Base-by-base conservation (phyloP, 2,113 vertebrate species). In the Butorides virescens region DNA sequence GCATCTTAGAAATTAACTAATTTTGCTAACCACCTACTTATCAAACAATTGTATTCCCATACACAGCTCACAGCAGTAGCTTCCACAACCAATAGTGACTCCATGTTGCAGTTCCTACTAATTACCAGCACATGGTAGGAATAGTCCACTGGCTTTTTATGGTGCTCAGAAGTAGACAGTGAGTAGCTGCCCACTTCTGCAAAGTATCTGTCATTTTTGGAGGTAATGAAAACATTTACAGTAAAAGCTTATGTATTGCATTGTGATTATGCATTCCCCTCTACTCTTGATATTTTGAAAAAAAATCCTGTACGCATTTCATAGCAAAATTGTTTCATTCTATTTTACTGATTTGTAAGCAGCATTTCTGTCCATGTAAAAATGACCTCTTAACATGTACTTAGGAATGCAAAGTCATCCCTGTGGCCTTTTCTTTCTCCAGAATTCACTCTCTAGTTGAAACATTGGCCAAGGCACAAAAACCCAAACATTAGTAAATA, bases 401-500 rank as follows among this genome's bases (percentile, higher is more conserved):
- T 88, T 89, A 44, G 74, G 63, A 97, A 70, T 36, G 39, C 53
- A 93, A 90, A 94, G 52, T 42, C 74, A 63, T 61, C 68, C 36
- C 65, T 80, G 52, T 72, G 87, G 95, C 88, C 86, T 97, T 83
- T 87, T 62, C 50, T 42, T 92, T 89, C 72, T 96, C 81, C 86
- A 93, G 80, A 89, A 91, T 84, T 96, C 85, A 67, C 90, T 96
- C 85, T 95, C 93, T 88, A 67, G 86, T 90, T 77, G 66, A 89
- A 27, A 52, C 56, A 62, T 7, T 97, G 96, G 94, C 94, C 61
- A 62, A 73, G 30, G 90, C 36, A 94, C 94, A 97, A 96, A 93
- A 90, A 96, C 97, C 94, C 62, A 97, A 96, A 95, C 86, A 37
- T 87, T 82, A 87, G 72, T 92, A 95, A 88, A 92, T 56, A 68